A percentile compares a stretch with the other conserved stretches of the same genome.
Evolutionary conservation across 2,797 vertebrate species (phyloP).

Genomic region (Clarias pachynema): DNA sequence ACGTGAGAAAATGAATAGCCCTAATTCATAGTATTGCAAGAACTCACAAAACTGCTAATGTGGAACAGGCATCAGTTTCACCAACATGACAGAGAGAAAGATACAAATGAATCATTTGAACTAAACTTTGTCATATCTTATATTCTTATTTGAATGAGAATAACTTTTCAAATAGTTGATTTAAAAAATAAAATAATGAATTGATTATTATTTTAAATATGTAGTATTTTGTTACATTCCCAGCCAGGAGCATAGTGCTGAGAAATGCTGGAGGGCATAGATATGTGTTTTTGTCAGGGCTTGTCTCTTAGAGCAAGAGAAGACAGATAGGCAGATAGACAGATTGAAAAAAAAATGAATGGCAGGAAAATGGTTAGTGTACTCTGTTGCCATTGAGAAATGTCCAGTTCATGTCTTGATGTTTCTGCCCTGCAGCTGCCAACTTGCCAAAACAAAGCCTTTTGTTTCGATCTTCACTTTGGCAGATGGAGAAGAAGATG

Average conservation of each 20-base stretch:
- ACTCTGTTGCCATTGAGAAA: constrained; percentile 51
- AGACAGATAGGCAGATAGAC: constrained; percentile 10
- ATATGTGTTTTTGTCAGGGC: constrained; percentile 10
- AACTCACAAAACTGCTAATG: background rate
- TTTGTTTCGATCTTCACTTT: constrained; percentile 72
- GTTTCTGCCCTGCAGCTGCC: constrained; percentile 62
- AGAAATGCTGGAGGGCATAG: background rate
- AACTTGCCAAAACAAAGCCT: constrained; percentile 75
- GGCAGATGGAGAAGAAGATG: constrained; percentile 79
- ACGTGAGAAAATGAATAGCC: background rate
- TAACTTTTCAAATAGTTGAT: background rate
- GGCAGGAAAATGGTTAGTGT: constrained; percentile 51
- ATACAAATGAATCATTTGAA: background rate
- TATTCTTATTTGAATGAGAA: background rate
- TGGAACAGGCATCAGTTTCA: background rate
- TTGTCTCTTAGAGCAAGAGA: constrained; percentile 29
- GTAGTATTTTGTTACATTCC: background rate
- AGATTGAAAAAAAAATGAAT: constrained; percentile 27
- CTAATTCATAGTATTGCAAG: background rate
- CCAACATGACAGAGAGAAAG: background rate
- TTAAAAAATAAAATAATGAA: background rate
- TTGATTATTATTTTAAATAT: background rate
- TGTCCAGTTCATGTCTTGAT: constrained; percentile 40
- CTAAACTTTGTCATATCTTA: background rate
- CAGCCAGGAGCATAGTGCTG: constrained; percentile 24